phyloP scores from a whole-genome alignment of 92 coral and sea anemone species.

The Zoanthus sansibaricus region DNA sequence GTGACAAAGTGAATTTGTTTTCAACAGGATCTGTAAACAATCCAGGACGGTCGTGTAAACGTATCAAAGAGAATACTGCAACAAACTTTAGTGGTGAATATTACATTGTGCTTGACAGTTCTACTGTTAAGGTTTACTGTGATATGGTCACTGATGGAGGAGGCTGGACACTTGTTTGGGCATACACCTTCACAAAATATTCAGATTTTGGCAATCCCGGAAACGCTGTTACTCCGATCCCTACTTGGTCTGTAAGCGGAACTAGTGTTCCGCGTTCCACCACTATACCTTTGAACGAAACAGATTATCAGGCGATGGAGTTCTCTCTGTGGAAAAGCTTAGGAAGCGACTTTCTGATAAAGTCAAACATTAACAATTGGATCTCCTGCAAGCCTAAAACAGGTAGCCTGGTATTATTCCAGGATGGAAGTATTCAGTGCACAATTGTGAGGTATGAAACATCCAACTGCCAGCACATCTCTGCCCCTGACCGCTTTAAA shows the following conservation, averaged over 20 bases:
- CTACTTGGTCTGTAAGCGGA: background rate
- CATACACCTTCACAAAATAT: conserved; percentile 19
- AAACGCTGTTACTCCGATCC: conserved; percentile 9
- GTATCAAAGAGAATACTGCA: background rate
- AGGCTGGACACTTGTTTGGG: conserved; percentile 18
- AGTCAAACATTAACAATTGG: conserved; percentile 29
- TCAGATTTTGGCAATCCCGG: background rate
- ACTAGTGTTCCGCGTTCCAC: background rate
- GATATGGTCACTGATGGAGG: conserved; percentile 18
- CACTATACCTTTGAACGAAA: conserved; percentile 7
- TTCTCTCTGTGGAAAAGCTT: conserved; percentile 24
- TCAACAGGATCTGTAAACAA: background rate
- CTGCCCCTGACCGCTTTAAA: background rate
- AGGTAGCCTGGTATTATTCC: background rate
- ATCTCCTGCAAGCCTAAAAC: background rate
- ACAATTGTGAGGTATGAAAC: background rate
- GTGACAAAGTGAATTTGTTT: background rate
- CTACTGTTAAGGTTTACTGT: background rate
- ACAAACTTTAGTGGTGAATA: conserved; percentile 6
- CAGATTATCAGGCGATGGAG: conserved; percentile 2
- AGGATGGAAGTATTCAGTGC: background rate
- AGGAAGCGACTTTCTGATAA: background rate
- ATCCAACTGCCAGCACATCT: background rate
- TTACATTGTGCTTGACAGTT: background rate
- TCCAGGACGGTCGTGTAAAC: background rate